Evolutionary conservation across 2,113 vertebrate species (phyloP).

Genomic region (Psophia crepitans): DNA sequence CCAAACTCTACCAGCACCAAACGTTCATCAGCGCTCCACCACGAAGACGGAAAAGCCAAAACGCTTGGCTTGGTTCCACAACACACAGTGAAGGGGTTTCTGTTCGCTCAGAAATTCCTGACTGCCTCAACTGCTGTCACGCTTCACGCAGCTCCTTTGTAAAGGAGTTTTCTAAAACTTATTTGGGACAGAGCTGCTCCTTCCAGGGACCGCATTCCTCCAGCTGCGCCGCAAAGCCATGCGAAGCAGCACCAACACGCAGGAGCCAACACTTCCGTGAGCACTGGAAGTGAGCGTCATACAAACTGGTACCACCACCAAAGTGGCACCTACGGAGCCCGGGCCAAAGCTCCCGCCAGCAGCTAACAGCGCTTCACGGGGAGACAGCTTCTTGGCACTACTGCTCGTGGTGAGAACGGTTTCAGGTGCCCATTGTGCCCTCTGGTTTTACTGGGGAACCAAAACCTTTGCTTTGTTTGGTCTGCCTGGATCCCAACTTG

Average conservation of each 20-base stretch:
- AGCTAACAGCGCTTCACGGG: rapidly evolving
- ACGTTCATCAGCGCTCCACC: rapidly evolving
- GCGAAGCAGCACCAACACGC: background rate
- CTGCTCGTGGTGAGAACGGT: rapidly evolving
- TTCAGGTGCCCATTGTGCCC: background rate
- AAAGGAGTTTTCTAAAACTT: background rate
- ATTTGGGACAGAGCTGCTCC: background rate
- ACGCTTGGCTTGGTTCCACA: rapidly evolving
- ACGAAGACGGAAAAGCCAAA: rapidly evolving
- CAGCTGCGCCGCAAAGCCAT: background rate
- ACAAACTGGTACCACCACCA: background rate
- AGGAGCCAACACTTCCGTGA: background rate
- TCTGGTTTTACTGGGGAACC: background rate
- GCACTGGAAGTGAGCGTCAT: rapidly evolving
- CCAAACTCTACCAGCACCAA: rapidly evolving
- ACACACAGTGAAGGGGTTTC: background rate
- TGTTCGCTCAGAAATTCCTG: background rate
- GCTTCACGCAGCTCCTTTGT: rapidly evolving
- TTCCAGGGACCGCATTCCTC: background rate
- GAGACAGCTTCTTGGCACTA: background rate
- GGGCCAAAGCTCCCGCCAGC: background rate
- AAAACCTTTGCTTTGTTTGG: background rate
- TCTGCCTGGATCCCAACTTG: background rate
- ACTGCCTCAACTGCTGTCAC: background rate
- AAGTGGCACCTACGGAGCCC: background rate